phyloP scores from a whole-genome alignment of 2,797 vertebrate genomes.

The Gallinago nigripennis region DNA sequence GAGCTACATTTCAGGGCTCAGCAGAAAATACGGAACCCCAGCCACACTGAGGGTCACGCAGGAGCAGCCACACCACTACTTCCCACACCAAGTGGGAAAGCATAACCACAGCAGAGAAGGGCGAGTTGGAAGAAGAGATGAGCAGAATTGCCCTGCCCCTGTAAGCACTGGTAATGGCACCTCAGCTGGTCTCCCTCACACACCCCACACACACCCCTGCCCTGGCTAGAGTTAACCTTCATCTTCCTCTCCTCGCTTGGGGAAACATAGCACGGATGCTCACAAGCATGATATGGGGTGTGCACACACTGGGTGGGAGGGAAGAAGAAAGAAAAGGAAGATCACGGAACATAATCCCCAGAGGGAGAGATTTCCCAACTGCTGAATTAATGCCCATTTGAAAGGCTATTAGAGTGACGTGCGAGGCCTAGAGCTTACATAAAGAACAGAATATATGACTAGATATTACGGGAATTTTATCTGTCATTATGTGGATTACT shows the following conservation, averaged over 20 bases:
- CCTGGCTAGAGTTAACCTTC: fast-evolving
- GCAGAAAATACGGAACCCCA: fast-evolving
- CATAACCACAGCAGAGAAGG: not conserved
- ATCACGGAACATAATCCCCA: not conserved
- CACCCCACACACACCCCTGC: too few species aligned
- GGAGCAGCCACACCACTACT: not conserved
- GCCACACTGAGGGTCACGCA: fast-evolving
- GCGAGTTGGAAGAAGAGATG: fast-evolving
- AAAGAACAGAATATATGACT: not conserved
- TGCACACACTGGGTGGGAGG: not conserved
- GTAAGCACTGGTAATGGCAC: not conserved
- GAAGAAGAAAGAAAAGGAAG: not conserved
- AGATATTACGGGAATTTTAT: not conserved
- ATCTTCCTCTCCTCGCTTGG: fast-evolving
- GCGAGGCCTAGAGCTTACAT: not conserved
- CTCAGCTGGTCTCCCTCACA: not conserved
- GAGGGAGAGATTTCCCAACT: not conserved
- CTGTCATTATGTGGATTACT: not conserved
- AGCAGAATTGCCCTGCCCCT: not conserved
- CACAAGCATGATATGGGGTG: not conserved
- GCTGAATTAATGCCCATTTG: not conserved
- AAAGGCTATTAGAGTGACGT: not conserved
- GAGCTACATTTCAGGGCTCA: not conserved
- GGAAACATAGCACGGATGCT: not conserved
- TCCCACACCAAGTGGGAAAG: not conserved